Evolutionary conservation across 2,888 invertebrate genomes (phyloP).

Genomic region (Pseudanteris insignis): DNA sequence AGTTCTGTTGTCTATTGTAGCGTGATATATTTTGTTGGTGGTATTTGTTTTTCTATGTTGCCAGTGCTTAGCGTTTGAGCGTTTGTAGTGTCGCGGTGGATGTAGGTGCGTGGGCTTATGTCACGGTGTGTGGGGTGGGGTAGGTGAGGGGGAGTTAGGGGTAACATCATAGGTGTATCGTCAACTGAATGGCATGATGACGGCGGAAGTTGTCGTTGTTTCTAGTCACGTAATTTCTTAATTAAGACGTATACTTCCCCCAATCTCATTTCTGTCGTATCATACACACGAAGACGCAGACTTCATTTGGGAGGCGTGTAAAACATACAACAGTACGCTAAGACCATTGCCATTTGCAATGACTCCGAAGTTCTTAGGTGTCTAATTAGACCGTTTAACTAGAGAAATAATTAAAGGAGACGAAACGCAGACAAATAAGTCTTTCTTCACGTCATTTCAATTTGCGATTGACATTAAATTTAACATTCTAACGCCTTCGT

Average conservation of each 20-base stretch:
- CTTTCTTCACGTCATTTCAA: slow-evolving; percentile 13
- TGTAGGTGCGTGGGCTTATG: no score
- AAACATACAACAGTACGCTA: slow-evolving; percentile 29
- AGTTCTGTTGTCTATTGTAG: no score
- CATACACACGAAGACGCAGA: slow-evolving; percentile 23
- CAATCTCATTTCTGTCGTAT: slow-evolving; percentile 21
- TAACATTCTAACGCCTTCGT: slow-evolving; percentile 7
- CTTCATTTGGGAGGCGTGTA: slow-evolving; percentile 37
- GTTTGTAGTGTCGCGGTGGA: no score
- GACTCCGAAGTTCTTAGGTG: slow-evolving; percentile 37
- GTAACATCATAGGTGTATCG: no score
- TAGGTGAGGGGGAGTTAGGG: no score
- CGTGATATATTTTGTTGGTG: no score
- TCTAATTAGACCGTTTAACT: slow-evolving; percentile 42
- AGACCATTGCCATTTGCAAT: slow-evolving; percentile 16
- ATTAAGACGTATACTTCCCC: slow-evolving; percentile 34
- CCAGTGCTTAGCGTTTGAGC: no score
- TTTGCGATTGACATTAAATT: slow-evolving; percentile 17
- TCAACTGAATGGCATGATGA: no score
- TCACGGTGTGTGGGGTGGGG: no score
- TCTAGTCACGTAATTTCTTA: slow-evolving; percentile 36
- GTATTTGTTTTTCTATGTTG: no score
- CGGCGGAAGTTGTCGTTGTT: slow-evolving; percentile 30
- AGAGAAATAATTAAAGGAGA: slow-evolving; percentile 40
- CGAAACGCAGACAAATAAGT: slow-evolving; percentile 24